Conservation (phyloP, 2,888 invertebrate genomes). For the Gibbula magus region DNA sequence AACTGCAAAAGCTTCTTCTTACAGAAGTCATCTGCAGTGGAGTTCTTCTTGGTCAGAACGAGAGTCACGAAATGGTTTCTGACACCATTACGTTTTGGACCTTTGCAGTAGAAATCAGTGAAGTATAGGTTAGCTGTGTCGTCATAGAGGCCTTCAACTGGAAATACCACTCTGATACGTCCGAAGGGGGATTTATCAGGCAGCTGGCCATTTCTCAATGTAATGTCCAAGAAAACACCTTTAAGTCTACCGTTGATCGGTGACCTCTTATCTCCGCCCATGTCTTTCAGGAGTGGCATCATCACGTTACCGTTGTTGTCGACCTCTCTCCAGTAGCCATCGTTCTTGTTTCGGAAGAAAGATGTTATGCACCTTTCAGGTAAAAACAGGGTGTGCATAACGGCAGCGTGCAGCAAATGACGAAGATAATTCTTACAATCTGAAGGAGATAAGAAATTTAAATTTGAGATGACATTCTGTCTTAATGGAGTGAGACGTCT, state of each 20-base stretch:
- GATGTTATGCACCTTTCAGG: no score
- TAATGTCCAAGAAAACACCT: background rate
- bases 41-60: background rate
- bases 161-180: background rate
- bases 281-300: background rate
- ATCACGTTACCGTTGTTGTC: background rate
- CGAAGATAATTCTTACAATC: no score
- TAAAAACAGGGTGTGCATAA: no score
- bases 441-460: no score
- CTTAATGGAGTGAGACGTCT: no score
- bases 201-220: background rate
- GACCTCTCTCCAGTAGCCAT: no score
- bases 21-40: background rate
- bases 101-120: background rate
- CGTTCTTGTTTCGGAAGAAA: no score
- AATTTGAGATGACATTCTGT: no score
- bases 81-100: no score
- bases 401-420: no score
- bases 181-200: background rate
- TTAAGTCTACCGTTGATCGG: background rate
- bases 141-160: background rate
- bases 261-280: background rate
- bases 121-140: background rate
- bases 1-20: background rate
- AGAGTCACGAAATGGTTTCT: background rate